Evolutionary conservation across 2,797 vertebrate species (phyloP).

Genomic region (Darevskia nairensis): DNA sequence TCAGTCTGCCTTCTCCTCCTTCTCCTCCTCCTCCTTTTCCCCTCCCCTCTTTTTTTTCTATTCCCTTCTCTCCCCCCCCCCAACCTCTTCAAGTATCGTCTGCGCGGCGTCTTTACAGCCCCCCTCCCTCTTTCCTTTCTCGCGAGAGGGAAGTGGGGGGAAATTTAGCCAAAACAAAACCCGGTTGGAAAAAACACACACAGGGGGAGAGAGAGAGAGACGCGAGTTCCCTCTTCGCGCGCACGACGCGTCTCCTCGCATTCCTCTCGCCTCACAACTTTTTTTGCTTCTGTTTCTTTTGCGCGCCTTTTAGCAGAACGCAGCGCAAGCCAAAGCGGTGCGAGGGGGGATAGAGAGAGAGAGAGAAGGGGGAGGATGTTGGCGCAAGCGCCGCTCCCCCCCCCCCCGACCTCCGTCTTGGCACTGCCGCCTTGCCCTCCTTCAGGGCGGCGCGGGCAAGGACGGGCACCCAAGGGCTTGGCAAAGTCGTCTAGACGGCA

Average conservation of each 20-base stretch:
- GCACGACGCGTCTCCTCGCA: not conserved
- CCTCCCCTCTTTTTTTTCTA: not conserved
- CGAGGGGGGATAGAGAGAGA: no score
- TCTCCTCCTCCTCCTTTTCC: slow-evolving; percentile 40
- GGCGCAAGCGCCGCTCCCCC: not conserved
- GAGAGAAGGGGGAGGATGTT: not conserved
- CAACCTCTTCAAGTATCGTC: slow-evolving; percentile 77
- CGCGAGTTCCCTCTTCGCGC: slow-evolving; percentile 57
- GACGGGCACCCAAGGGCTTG: not conserved
- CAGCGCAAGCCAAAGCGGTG: no score
- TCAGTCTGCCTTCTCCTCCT: slow-evolving; percentile 60
- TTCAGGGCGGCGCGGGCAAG: not conserved
- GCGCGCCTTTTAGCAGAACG: not conserved
- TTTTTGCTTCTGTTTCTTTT: not conserved
- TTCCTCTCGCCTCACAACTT: slow-evolving; percentile 11
- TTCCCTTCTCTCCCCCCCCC: slow-evolving; percentile 62
- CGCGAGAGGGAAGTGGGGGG: slow-evolving; percentile 74
- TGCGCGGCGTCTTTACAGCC: slow-evolving; percentile 56
- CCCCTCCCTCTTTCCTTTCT: slow-evolving; percentile 55
- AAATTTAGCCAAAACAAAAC: slow-evolving; percentile 44
- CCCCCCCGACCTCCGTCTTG: not conserved
- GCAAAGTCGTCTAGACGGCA: slow-evolving; percentile 18
- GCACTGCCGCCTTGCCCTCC: not conserved
- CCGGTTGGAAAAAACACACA: slow-evolving; percentile 8
- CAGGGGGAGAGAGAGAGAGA: not conserved